phyloP scores from a whole-genome alignment of 2,888 invertebrate genomes.

The Xylota segnis region DNA sequence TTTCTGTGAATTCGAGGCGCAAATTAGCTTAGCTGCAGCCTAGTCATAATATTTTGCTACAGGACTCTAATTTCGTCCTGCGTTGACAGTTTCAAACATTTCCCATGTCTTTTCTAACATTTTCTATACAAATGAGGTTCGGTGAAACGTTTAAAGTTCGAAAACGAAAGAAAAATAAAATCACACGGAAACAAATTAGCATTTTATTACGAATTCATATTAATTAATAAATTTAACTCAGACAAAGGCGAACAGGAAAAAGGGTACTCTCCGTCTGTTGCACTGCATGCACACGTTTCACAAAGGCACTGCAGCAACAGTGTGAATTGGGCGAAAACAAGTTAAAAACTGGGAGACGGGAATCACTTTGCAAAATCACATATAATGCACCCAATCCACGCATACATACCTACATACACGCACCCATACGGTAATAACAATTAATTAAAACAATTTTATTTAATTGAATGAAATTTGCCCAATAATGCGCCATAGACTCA shows the following conservation, averaged over 20 bases:
- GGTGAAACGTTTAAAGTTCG: not conserved
- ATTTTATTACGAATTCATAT: conserved; percentile 61
- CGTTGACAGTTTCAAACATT: no score
- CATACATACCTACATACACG: not conserved
- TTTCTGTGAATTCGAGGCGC: no score
- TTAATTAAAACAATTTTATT: conserved; percentile 77
- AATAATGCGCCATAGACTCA: conserved; percentile 75
- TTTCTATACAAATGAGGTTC: not conserved
- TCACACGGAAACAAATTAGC: conserved; percentile 60
- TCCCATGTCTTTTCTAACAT: no score
- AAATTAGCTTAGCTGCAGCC: no score
- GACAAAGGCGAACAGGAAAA: conserved; percentile 18
- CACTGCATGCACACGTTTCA: conserved; percentile 10
- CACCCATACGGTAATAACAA: conserved; percentile 66
- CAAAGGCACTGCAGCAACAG: conserved; percentile 57
- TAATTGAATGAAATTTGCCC: conserved; percentile 77
- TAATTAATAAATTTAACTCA: conserved; percentile 69
- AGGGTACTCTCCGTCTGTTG: conserved; percentile 4
- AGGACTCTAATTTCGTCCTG: no score
- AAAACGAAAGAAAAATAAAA: conserved; percentile 19
- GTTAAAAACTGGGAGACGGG: conserved; percentile 4
- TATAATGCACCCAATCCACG: conserved; percentile 14
- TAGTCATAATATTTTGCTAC: no score
- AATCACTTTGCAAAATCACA: conserved; percentile 70
- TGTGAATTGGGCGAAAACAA: conserved; percentile 30